Percentiles rank a stretch among this genome's conserved stretches.
Evolutionary conservation across 2,888 invertebrate species (phyloP).

Genomic region (Acrobasis consociella): DNA sequence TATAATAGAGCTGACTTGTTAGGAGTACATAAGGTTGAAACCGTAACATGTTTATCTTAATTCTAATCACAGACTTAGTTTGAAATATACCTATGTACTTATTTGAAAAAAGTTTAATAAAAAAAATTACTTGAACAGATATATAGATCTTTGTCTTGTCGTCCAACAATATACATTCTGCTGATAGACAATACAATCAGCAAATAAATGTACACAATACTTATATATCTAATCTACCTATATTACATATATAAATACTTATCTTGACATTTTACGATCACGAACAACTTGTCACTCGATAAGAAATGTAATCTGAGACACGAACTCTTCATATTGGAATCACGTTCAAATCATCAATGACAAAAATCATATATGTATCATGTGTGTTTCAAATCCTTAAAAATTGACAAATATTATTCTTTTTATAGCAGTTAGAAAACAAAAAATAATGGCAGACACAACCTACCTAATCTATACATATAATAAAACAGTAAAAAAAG

Average conservation of each 20-base stretch:
- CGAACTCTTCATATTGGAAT: not conserved
- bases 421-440: too few relatives aligned
- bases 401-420: too few relatives aligned
- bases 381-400: not conserved
- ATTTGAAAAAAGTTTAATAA: too few relatives aligned
- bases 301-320: not conserved
- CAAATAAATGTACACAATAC: not conserved
- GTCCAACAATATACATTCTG: not conserved
- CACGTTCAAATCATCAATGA: constrained; percentile 1
- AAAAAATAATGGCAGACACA: too few relatives aligned
- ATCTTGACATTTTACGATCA: constrained; percentile 5
- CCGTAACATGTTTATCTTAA: too few relatives aligned
- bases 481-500: too few relatives aligned
- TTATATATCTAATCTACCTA: not conserved
- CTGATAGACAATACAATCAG: not conserved
- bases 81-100: too few relatives aligned
- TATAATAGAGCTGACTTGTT: too few relatives aligned
- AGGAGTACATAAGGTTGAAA: too few relatives aligned
- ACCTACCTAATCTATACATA: too few relatives aligned
- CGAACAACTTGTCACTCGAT: not conserved
- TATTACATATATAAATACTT: not conserved
- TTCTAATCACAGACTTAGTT: too few relatives aligned
- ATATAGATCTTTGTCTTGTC: not conserved
- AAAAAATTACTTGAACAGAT: too few relatives aligned
- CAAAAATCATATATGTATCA: not conserved